These are phyloP conservation scores for Trematocara nigrifrons DNA, from an alignment of 2,113 vertebrate species.

Conservation along the genomic window DNA sequence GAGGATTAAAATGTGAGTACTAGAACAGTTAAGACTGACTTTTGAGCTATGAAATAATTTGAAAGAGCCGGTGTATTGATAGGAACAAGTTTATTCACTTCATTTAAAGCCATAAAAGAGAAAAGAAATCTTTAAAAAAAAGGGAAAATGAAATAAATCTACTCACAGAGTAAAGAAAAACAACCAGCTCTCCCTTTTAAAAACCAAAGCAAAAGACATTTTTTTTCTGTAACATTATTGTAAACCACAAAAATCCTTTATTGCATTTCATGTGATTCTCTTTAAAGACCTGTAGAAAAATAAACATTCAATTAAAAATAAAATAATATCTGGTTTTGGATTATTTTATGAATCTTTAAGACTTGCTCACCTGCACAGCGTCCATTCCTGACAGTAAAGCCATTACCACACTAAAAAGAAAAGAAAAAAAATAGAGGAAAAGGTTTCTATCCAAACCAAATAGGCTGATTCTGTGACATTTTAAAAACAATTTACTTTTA, in stretches of 20 bases:
- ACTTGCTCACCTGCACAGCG: constrained; percentile 78
- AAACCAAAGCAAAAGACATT: neutral
- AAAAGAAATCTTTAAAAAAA: neutral
- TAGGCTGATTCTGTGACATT: accelerated
- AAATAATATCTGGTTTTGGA: neutral
- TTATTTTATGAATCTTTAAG: neutral
- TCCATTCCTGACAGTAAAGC: constrained; percentile 80
- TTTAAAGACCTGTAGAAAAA: constrained; percentile 52
- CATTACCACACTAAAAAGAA: constrained; percentile 80
- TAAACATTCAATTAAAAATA: neutral
- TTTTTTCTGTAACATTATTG: neutral
- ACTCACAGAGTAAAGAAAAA: constrained; percentile 16
- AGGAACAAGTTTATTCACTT: constrained; percentile 8
- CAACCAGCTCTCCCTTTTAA: neutral
- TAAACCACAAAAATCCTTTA: neutral
- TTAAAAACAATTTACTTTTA: neutral
- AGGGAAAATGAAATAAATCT: neutral
- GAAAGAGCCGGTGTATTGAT: neutral
- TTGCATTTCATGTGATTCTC: neutral
- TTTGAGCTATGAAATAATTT: neutral
- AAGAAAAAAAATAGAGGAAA: neutral
- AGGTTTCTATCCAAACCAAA: neutral
- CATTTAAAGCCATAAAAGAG: neutral
- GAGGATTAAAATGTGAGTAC: neutral
- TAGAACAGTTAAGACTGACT: neutral